phyloP scores from a whole-genome alignment of 2,113 vertebrate genomes.

The Oriolus oriolus region DNA sequence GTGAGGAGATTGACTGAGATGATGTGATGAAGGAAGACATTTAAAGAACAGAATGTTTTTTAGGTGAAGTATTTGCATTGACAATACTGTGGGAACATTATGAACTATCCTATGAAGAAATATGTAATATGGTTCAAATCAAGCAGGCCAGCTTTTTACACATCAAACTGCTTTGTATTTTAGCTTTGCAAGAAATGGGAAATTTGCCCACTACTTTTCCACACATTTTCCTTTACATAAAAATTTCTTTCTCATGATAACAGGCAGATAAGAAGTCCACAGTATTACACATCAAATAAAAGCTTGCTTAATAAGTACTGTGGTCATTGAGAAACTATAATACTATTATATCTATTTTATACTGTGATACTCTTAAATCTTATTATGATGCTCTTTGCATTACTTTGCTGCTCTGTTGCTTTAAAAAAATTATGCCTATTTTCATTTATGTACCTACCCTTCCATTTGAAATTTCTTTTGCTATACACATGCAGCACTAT shows the following conservation, averaged over 20 bases:
- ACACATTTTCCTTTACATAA: background rate
- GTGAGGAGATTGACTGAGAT: background rate
- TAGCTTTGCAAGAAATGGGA: background rate
- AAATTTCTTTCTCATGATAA: background rate
- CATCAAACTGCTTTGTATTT: background rate
- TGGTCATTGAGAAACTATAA: background rate
- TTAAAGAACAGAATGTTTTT: slow-evolving; percentile 2
- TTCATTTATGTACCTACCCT: background rate
- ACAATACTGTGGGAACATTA: background rate
- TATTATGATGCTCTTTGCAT: background rate
- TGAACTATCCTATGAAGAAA: background rate
- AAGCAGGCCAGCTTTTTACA: background rate
- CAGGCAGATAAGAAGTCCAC: background rate
- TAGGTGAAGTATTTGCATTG: background rate
- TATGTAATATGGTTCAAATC: background rate
- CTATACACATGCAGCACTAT: background rate
- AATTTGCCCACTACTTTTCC: background rate
- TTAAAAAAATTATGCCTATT: background rate
- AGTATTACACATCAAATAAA: background rate
- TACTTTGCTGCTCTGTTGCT: background rate
- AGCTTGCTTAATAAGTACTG: background rate
- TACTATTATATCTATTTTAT: background rate
- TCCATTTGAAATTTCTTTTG: background rate
- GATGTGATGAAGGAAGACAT: background rate
- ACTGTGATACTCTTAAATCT: background rate